phyloP scores from a whole-genome alignment of 2,113 vertebrate genomes.

The Trichechus manatus region DNA sequence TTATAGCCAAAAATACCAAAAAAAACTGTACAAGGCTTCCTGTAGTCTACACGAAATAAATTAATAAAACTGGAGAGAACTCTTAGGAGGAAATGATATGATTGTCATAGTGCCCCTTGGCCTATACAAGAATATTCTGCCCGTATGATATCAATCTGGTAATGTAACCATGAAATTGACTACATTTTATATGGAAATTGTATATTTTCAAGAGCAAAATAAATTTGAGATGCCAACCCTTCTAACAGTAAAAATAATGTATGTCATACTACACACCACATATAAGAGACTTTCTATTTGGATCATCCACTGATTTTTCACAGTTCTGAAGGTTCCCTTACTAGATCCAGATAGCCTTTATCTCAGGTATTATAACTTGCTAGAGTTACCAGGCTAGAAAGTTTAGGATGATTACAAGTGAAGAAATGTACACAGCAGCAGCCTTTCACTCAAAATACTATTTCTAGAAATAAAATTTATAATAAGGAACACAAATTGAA shows the following conservation, averaged over 20 bases:
- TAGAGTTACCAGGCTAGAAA: slow-evolving; percentile 58
- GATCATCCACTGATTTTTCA: slow-evolving; percentile 54
- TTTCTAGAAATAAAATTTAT: not conserved
- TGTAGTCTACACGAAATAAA: not conserved
- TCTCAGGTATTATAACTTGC: slow-evolving; percentile 48
- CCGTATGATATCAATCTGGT: not conserved
- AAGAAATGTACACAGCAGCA: slow-evolving; percentile 64
- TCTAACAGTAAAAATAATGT: not conserved
- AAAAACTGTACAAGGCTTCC: not conserved
- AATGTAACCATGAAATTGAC: slow-evolving; percentile 4
- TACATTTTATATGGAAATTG: not conserved
- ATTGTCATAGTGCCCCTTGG: not conserved
- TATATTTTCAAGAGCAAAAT: not conserved
- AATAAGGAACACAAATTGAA: not conserved
- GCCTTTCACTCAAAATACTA: slow-evolving; percentile 15
- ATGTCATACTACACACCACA: not conserved
- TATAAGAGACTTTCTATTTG: not conserved
- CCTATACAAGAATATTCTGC: not conserved
- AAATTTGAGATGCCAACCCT: not conserved
- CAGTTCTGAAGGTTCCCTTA: slow-evolving; percentile 68
- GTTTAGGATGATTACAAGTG: slow-evolving; percentile 50
- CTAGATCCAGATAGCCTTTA: slow-evolving; percentile 53
- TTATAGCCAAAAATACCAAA: no score
- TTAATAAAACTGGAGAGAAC: not conserved
- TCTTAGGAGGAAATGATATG: not conserved